Base-by-base conservation (phyloP, 2,888 invertebrate genomes). In the Tetheella fluctuosa region DNA sequence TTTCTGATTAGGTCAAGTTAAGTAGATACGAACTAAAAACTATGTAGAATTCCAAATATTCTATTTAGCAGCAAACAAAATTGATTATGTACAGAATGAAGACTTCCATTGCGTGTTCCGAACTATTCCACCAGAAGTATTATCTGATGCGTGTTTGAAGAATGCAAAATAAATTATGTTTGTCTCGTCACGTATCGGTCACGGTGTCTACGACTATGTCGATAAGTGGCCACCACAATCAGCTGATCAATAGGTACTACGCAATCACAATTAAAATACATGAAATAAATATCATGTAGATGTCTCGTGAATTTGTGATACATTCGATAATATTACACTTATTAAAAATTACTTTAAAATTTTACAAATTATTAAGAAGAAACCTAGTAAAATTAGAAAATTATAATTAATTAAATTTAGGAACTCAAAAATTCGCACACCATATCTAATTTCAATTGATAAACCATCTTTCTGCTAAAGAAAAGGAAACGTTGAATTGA, bases 401-500 rank as follows among this genome's bases (percentile, higher is more conserved):
- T 6, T 4, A 25, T 25, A 25, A 25, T 4, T 4, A 25, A 25
- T 25, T 4, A 25, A 2, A 25, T 25, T 4, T 25, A 25, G 25
- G 25, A 4, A 25, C 2, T 6, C 25, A 6, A 30, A 30, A 6
- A 48, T 8, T 48, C 4, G 42, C 15, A 13, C 3, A 13, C 20
- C 20, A 30, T 8, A 7, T 8, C 17, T n/a, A 20, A 55, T 37
- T 0, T 30, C 37, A 55, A 55, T 34, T 28, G 17, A 54, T 25
- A 54, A n/a, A 54, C 17, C 10, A 54, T 25, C 15, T 17, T 17
- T 28, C 10, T 28, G n/a, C 17, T 34, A 62, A 69, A 71, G 76
- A 71, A 70, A 72, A 77, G 71, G 78, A 74, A 71, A 74, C 68
- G 62, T 64, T 59, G 56, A 59, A 63, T 68, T 67, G 67, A 66